These are phyloP conservation scores for Typhlichthys eigenmanni DNA, from an alignment of 2,797 vertebrate species.

Conservation along the genomic window DNA sequence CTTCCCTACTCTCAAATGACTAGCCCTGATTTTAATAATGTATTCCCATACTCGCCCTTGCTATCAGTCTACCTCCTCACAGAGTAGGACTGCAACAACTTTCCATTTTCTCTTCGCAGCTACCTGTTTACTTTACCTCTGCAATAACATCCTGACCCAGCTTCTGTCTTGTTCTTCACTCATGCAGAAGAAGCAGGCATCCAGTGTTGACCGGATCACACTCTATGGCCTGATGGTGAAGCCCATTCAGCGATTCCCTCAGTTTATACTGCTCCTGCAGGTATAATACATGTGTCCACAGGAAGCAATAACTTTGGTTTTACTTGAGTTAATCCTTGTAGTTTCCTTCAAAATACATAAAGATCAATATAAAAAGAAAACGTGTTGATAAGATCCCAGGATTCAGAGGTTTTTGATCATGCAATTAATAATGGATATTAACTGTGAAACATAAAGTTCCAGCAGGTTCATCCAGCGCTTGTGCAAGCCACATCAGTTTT, in stretches of 20 bases:
- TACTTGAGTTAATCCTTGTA: neutral
- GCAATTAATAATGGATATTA: conserved; percentile 37
- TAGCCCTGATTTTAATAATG: conserved; percentile 38
- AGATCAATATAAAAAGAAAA: conserved; percentile 9
- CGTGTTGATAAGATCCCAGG: conserved; percentile 16
- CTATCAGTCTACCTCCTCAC: conserved; percentile 12
- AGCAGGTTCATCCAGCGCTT: conserved; percentile 12
- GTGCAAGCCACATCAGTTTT: conserved; percentile 35
- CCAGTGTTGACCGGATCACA: conserved; percentile 90
- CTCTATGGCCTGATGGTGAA: conserved; percentile 98
- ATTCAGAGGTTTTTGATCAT: conserved; percentile 21
- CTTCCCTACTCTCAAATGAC: conserved; percentile 36
- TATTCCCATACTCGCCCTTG: conserved; percentile 23
- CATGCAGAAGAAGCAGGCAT: conserved; percentile 88
- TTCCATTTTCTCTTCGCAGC: neutral
- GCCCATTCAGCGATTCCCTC: conserved; percentile 95
- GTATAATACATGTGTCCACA: conserved; percentile 63
- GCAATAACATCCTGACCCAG: conserved; percentile 4
- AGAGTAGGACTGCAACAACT: neutral
- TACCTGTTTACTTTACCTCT: conserved; percentile 6
- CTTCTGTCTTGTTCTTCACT: conserved; percentile 5
- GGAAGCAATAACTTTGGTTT: conserved; percentile 7
- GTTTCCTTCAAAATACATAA: conserved; percentile 8
- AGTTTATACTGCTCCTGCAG: conserved; percentile 97
- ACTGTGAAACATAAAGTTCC: conserved; percentile 12